These are phyloP conservation scores for Oxygymnocypris stewartii DNA, from an alignment of 2,113 vertebrate genomes.

Conservation along the genomic window DNA sequence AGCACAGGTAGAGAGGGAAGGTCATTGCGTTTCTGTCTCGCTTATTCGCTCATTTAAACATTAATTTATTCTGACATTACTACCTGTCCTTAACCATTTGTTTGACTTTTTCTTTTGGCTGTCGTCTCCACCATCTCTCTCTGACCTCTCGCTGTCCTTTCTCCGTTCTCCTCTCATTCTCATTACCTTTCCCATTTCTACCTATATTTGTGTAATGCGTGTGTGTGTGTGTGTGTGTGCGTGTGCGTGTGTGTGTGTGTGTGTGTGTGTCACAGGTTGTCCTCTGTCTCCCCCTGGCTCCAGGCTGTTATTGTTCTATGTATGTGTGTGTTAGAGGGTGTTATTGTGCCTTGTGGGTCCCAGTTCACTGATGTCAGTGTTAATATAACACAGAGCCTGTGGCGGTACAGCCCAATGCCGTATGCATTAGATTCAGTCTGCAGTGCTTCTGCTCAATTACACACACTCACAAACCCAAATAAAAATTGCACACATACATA, in stretches of 20 bases:
- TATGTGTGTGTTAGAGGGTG: constrained; percentile 47
- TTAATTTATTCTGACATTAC: constrained; percentile 44
- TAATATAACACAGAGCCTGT: constrained; percentile 69
- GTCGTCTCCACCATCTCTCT: constrained; percentile 57
- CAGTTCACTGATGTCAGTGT: constrained; percentile 67
- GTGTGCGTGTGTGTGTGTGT: too few relatives aligned
- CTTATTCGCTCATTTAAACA: constrained; percentile 14
- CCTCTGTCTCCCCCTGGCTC: constrained; percentile 39
- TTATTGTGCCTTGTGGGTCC: constrained; percentile 64
- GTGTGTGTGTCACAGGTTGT: constrained; percentile 54
- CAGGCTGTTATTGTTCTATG: constrained; percentile 44
- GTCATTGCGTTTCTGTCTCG: constrained; percentile 31
- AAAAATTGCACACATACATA: constrained; percentile 26
- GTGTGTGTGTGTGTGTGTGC: too few relatives aligned
- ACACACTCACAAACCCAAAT: constrained; percentile 7
- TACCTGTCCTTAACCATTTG: constrained; percentile 40
- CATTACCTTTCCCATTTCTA: constrained; percentile 19
- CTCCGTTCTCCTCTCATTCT: constrained; percentile 53
- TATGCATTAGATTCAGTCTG: constrained; percentile 61
- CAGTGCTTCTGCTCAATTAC: constrained; percentile 50
- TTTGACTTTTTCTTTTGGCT: not conserved
- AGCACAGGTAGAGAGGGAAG: constrained; percentile 80
- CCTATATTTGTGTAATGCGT: constrained; percentile 39
- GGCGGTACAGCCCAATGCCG: constrained; percentile 57
- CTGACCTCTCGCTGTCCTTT: constrained; percentile 69